Evolutionary conservation across 1,140 invertebrate genomes (phyloP), one percentile per base, ranked within the genome.

Genomic region (Diploscapter pachys): DNA sequence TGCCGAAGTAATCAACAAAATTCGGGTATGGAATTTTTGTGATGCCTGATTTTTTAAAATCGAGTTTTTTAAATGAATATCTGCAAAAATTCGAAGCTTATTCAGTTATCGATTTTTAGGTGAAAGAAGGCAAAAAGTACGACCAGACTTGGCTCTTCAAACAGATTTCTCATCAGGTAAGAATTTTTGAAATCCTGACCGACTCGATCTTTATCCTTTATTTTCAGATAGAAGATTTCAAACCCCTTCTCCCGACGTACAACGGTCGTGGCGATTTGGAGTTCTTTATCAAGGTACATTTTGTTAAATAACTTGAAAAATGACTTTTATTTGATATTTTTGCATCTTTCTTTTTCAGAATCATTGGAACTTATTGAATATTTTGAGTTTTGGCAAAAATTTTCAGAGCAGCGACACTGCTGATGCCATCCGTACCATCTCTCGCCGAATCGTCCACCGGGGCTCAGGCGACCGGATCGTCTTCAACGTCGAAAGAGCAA

Each of bases 321-420:
- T 31, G 31, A 31, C 31, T 31, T 31, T 31, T 65, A 65, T 68
- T 68, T 6, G 66, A 5, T 68, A 55, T 68, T 6, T 68, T 68
- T 68, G 52, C 8, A 52, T 52, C 56, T 52, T 68, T 6, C 8
- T 9, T 6, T 31, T 31, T 31, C 31, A 31, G 57, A 68, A 59
- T 11, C 57, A 59, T 59, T 59, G 9, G 9, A 11, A 11, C 31
- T 59, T 59, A 59, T 11, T 59, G 9, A 11, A 11, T 59, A 59
- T 11, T 11, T 11, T 59, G 9, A 11, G 2, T 2, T 11, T 31
- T 59, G 31, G 31, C 9, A 59, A 59, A 11, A 11, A 59, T 52
- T 68, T 68, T 5, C 11, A 68, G 66, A 53, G 50, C 51, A 31
- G 57, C 66, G 66, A 68, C 11, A 55, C 66, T n/a, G 51, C 66